Base-by-base conservation (phyloP, 2,888 invertebrate species). In the Leucophora obtusa region DNA sequence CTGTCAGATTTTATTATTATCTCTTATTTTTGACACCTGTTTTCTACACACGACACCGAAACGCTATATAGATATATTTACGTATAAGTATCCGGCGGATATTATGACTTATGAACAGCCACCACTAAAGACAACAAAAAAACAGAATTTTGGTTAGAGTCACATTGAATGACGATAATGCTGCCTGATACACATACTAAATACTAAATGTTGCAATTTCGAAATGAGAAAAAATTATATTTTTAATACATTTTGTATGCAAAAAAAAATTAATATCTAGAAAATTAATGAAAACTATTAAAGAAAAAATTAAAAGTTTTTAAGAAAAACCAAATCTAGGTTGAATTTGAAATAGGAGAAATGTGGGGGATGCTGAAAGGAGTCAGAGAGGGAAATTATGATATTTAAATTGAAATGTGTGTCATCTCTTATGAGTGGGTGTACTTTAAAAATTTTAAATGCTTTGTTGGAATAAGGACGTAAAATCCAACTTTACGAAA, bases 41-140 rank as follows among this genome's bases (percentile, higher is more conserved):
- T 76, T 58, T 58, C 58, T 63, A 76, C 76, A 76, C 76, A 70
- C 75, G 69, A 70, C 76, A 76, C 76, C 51, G 69, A 66, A 63
- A 38, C 33, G 62, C 51, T 58, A 35, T 15, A 60, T n/a, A 35
- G n/a, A 18, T 65, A 38, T 51, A 51, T 58, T 50, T 28, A 60
- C 62, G 47, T 65, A 54, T 11, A 47, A 50, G 50, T 75, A 79
- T 79, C 75, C 75, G 75, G 71, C 79, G 75, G 70, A 75, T 75
- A 79, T 66, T 35, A 62, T 76, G 69, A 76, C 51, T 76, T 70
- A 69, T 50, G 28, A 63, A 47, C 58, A 50, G 63, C 28, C 63
- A 70, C 62, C 35, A 69, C 28, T 33, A 51, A 35, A 70, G 17
- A 63, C 11, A 63, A 56, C 38, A 63, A 72, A 65, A 50, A 56